Evolutionary conservation across 2,888 invertebrate species (phyloP).

Genomic region (Entomobrya multifasciata): DNA sequence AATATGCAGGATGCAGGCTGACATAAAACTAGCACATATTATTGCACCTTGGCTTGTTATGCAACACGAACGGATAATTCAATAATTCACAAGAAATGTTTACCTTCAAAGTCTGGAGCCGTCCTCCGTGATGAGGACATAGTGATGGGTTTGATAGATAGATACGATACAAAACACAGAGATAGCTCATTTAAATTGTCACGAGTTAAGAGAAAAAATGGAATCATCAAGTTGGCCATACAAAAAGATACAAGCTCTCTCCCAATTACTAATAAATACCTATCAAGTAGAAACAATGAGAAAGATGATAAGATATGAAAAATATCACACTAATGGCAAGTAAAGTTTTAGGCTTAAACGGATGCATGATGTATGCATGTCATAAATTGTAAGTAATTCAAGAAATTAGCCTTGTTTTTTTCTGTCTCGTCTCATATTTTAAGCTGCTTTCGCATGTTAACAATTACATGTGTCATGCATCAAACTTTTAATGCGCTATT

Average conservation of each 20-base stretch:
- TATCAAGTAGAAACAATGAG: neutral
- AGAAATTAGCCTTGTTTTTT: constrained; percentile 24
- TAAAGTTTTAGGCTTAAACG: neutral
- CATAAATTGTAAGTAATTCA: constrained; percentile 24
- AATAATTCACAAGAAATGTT: constrained; percentile 20
- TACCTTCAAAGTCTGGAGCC: constrained; percentile 8
- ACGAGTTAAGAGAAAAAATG: constrained; percentile 12
- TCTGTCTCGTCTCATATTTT: neutral
- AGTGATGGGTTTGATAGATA: neutral
- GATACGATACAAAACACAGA: neutral
- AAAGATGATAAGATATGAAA: neutral
- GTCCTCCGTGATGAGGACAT: neutral
- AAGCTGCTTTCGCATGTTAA: constrained; percentile 25
- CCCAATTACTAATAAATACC: neutral
- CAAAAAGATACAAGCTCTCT: neutral
- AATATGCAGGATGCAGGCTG: neutral
- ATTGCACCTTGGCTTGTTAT: constrained; percentile 18
- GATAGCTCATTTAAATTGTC: neutral
- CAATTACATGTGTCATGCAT: constrained; percentile 13
- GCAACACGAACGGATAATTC: constrained; percentile 11
- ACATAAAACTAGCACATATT: constrained; percentile 18
- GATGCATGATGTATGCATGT: neutral
- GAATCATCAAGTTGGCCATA: neutral
- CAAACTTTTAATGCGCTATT: neutral
- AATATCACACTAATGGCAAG: neutral